phyloP scores from a whole-genome alignment of 2,888 invertebrate genomes.

The Neria commutata region DNA sequence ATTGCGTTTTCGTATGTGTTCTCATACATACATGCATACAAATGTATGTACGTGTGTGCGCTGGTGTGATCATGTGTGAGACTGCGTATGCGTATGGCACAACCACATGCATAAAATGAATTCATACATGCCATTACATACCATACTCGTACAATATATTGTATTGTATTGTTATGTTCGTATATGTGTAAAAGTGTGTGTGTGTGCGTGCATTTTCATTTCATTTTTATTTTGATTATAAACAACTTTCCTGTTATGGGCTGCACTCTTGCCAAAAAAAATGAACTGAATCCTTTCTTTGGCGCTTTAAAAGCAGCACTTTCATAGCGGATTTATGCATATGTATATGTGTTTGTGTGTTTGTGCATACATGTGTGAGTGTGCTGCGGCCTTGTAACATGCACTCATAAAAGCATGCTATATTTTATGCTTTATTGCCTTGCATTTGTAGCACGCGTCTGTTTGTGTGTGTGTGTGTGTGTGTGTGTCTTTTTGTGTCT shows the following conservation, averaged over 20 bases:
- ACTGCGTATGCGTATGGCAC: too few species aligned
- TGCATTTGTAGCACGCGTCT: slow-evolving; percentile 16
- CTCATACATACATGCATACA: slow-evolving; percentile 4
- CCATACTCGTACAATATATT: too few species aligned
- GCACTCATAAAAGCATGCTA: not conserved
- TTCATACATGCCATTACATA: too few species aligned
- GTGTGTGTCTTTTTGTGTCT: slow-evolving; percentile 6
- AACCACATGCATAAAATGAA: too few species aligned
- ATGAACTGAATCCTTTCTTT: too few species aligned
- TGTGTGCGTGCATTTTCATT: slow-evolving; percentile 2
- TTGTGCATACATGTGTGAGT: not conserved
- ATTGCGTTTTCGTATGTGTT: not conserved
- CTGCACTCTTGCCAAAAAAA: too few species aligned
- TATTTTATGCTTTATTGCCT: too few species aligned
- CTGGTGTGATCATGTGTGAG: too few species aligned
- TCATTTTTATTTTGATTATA: too few species aligned
- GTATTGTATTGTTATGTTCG: too few species aligned
- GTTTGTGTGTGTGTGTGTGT: not conserved
- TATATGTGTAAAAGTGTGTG: slow-evolving; percentile 33
- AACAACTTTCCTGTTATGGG: too few species aligned
- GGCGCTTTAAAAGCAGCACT: slow-evolving; percentile 23
- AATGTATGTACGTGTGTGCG: not conserved
- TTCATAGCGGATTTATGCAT: not conserved
- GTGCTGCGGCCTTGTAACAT: not conserved
- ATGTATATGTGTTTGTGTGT: not conserved